phyloP scores from a whole-genome alignment of 2,113 vertebrate species.

The Brachionichthys hirsutus region DNA sequence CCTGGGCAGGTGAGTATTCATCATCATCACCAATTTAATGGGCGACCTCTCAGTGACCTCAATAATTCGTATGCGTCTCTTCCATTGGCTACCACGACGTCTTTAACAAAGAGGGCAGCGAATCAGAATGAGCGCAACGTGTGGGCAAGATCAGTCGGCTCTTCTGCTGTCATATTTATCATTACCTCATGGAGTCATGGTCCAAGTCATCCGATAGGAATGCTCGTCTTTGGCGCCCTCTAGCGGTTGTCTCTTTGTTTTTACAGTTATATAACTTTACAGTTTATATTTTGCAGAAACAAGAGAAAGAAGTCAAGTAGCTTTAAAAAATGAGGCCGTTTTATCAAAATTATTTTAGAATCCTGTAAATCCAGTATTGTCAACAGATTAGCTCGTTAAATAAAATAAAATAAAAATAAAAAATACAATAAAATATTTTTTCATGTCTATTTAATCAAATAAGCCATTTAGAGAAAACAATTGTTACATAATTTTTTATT shows the following conservation, averaged over 20 bases:
- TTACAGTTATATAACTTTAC: background rate
- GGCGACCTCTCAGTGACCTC: slow-evolving; percentile 10
- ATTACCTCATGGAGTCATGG: too few species aligned
- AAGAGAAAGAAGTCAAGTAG: too few species aligned
- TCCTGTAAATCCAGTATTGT: background rate
- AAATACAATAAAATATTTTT: too few species aligned
- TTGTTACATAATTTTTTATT: too few species aligned
- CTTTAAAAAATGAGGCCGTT: too few species aligned
- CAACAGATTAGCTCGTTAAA: background rate
- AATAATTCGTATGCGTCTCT: slow-evolving; percentile 5
- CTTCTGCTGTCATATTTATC: background rate
- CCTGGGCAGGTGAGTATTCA: slow-evolving; percentile 58
- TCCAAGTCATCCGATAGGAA: background rate
- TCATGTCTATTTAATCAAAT: too few species aligned
- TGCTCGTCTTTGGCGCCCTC: background rate
- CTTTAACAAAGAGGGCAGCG: background rate
- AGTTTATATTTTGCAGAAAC: too few species aligned
- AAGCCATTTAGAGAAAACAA: too few species aligned
- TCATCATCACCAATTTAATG: slow-evolving; percentile 38
- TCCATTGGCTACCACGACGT: background rate
- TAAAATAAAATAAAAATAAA: too few species aligned
- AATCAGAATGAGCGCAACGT: background rate
- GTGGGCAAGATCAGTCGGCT: background rate
- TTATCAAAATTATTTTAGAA: background rate
- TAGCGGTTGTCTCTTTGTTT: background rate